A percentile compares a stretch with the other conserved stretches of the same genome.
phyloP scores from a whole-genome alignment of 2,797 vertebrate genomes.

The Artibeus jamaicensis region DNA sequence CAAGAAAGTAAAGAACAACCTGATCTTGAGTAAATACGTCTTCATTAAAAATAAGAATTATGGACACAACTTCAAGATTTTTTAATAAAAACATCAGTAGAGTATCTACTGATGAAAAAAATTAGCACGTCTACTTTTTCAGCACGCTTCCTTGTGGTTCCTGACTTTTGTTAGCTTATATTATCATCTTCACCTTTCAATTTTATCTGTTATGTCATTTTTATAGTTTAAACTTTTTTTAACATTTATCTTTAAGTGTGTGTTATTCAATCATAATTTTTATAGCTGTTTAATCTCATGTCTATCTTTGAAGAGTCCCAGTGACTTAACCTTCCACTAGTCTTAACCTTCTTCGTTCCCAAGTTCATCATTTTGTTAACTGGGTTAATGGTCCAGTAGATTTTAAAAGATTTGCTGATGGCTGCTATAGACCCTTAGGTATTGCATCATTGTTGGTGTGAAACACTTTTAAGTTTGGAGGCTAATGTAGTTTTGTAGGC shows the following conservation, averaged over 20 bases:
- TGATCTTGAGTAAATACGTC: not conserved
- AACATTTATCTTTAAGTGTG: not conserved
- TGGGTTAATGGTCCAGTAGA: not conserved
- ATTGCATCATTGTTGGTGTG: not conserved
- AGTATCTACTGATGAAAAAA: not conserved
- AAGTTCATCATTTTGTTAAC: not conserved
- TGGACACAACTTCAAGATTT: not conserved
- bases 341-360: not conserved
- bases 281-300: not conserved
- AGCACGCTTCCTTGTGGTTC: not conserved
- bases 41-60: not conserved
- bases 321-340: not conserved
- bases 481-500: not conserved
- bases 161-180: not conserved
- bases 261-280: not conserved
- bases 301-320: not conserved
- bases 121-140: rapidly evolving
- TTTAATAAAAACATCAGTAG: not conserved
- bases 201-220: not conserved
- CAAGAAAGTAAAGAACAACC: not conserved
- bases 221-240: not conserved
- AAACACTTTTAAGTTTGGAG: not conserved
- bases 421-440: not conserved
- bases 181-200: not conserved
- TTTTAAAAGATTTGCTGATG: not conserved